A percentile compares a stretch with the other conserved stretches of the same genome.
These are phyloP conservation scores for Chrysopilus asiliformis DNA, from an alignment of 2,888 invertebrate species.

Conservation along the genomic window DNA sequence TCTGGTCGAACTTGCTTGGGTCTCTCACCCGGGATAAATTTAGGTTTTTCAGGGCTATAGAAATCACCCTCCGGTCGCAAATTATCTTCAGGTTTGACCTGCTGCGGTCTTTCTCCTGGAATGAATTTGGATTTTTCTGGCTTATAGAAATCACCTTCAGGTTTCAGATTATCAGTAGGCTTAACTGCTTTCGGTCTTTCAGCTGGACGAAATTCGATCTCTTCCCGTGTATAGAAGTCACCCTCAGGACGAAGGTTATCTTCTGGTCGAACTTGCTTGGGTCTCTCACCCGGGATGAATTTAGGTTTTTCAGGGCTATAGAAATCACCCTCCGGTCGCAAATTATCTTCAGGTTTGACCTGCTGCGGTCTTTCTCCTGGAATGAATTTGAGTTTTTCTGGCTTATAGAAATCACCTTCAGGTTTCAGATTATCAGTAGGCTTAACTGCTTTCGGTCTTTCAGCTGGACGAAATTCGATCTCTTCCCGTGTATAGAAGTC, in stretches of 20 bases:
- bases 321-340: conserved; percentile 37
- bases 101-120: conserved; percentile 36
- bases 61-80: conserved; percentile 44
- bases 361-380: conserved; percentile 27
- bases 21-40: conserved; percentile 36
- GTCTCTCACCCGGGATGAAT: conserved; percentile 18
- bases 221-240: conserved; percentile 34
- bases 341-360: conserved; percentile 32
- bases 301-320: conserved; percentile 29
- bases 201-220: conserved; percentile 33
- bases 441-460: conserved; percentile 33
- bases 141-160: conserved; percentile 39
- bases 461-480: conserved; percentile 35
- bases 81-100: conserved; percentile 49
- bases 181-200: conserved; percentile 33
- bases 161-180: conserved; percentile 30
- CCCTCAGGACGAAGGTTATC: conserved; percentile 37
- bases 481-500: conserved; percentile 33
- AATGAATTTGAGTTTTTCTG: conserved; percentile 24
- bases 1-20: conserved; percentile 39
- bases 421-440: conserved; percentile 41
- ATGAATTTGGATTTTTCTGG: conserved; percentile 37
- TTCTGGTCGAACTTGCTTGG: conserved; percentile 22
- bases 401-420: conserved; percentile 40
- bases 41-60: conserved; percentile 34